Evolutionary conservation across 2,797 vertebrate species (phyloP).

Genomic region (Clarias platycephalus): DNA sequence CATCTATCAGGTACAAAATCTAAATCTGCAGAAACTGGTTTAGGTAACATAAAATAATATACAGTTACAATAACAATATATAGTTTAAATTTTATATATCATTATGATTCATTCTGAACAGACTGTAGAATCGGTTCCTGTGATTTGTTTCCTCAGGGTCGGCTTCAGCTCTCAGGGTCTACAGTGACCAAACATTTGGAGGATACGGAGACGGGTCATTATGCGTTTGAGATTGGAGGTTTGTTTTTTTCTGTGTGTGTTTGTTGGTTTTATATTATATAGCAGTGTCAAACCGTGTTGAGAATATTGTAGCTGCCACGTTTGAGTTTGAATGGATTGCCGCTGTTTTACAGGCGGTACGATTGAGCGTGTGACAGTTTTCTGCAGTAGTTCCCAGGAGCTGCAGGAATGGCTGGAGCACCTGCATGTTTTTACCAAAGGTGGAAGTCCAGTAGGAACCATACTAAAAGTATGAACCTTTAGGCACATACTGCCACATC

Average conservation of each 20-base stretch:
- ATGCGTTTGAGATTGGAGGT: constrained; percentile 93
- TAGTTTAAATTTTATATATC: no score
- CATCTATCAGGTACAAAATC: constrained; percentile 88
- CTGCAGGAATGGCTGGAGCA: constrained; percentile 94
- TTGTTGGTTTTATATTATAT: neutral
- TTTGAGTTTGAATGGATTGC: neutral
- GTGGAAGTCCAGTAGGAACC: constrained; percentile 78
- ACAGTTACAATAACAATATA: no score
- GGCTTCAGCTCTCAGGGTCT: constrained; percentile 83
- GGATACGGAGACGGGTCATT: constrained; percentile 80
- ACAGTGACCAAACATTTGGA: constrained; percentile 82
- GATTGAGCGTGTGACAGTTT: constrained; percentile 83
- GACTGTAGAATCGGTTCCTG: neutral
- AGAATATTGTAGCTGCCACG: neutral
- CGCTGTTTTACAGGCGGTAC: constrained; percentile 66
- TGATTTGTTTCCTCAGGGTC: constrained; percentile 73
- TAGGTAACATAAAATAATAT: no score
- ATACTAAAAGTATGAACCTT: constrained; percentile 73
- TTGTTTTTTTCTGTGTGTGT: constrained; percentile 50
- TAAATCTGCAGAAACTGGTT: neutral
- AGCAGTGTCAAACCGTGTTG: neutral
- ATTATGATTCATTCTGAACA: neutral
- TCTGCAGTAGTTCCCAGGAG: constrained; percentile 85
- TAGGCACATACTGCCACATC: neutral
- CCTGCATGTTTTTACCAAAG: constrained; percentile 85